Conservation (phyloP, 2,113 vertebrate species). For the Melanerpes formicivorus region DNA sequence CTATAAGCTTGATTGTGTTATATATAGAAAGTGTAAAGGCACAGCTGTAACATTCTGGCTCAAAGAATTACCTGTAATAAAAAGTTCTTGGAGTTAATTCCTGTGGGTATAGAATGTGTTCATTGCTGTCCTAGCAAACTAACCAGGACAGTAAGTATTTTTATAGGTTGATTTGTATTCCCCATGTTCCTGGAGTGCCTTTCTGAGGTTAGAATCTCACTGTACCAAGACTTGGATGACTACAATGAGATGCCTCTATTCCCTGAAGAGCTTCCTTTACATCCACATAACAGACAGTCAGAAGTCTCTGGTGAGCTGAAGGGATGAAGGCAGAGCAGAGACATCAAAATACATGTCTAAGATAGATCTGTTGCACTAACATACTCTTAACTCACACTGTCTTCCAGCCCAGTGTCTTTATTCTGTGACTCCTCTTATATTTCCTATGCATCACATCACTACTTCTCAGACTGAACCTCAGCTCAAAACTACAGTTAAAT, state of each 20-base stretch:
- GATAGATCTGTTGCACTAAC: not conserved
- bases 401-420: not conserved
- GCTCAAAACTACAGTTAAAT: not conserved
- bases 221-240: not conserved
- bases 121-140: not conserved
- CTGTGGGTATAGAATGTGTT: not conserved
- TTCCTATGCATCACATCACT: rapidly evolving
- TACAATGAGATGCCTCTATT: not conserved
- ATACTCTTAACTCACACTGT: not conserved
- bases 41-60: not conserved
- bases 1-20: not conserved
- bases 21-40: not conserved
- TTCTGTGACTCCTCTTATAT: not conserved
- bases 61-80: not conserved
- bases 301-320: not conserved
- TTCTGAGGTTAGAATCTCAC: not conserved
- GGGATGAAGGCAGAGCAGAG: not conserved
- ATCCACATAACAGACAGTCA: rapidly evolving
- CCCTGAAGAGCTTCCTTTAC: not conserved
- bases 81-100: not conserved
- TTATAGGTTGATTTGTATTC: not conserved
- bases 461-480: not conserved
- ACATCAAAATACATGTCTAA: not conserved
- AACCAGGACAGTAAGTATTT: not conserved
- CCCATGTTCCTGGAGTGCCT: not conserved